Base-by-base conservation (phyloP, 2,888 invertebrate genomes). In the Campoletis raptor region DNA sequence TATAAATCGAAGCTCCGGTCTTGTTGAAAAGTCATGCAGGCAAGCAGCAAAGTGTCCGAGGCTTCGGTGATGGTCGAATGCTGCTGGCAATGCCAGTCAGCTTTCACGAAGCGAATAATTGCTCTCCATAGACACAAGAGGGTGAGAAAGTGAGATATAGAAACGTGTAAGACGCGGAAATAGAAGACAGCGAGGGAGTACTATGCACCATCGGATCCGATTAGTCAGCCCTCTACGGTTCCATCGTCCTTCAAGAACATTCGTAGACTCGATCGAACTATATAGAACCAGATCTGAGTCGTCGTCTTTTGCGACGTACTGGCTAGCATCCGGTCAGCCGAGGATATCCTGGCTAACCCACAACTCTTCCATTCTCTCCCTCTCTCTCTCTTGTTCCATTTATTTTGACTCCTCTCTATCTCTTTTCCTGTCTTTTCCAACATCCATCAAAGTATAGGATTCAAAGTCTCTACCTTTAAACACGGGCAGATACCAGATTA, bases 71-170 rank as follows among this genome's bases (percentile, higher is more conserved):
- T 57, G 83, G 67, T 77, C 80, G 87, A 86, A 84, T 80, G 81
- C 81, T 74, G 52, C 81, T 81, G 64, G 82, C 81, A 72, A 64
- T 85, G 80, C 86, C 85, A 84, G 88, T 87, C 86, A 81, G 85
- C 78, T 72, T 78, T 87, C 88, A 69, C 86, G 88, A 88, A 89
- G 88, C 85, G 84, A 82, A 72, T 84, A 89, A 89, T 90, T 90
- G 87, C 88, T 89, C 90, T 85, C 76, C 86, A 70, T 77, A 57
- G 81, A 83, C 54, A 85, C 15, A 9, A 12, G 61, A 48, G 57
- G 9, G 40, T 54, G 40, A 61, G 48, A 18, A 21, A 48, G 57
- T n/a, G 52, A 36, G 70, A 18, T 70, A 40, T 66, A 42, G 81
- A 79, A 77, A 77, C 66, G 54, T 37, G 61, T 70, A 77, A n/a